A percentile compares a stretch with the other conserved stretches of the same genome.
phyloP scores from a whole-genome alignment of 2,113 vertebrate genomes.

The Sapayoa aenigma region DNA sequence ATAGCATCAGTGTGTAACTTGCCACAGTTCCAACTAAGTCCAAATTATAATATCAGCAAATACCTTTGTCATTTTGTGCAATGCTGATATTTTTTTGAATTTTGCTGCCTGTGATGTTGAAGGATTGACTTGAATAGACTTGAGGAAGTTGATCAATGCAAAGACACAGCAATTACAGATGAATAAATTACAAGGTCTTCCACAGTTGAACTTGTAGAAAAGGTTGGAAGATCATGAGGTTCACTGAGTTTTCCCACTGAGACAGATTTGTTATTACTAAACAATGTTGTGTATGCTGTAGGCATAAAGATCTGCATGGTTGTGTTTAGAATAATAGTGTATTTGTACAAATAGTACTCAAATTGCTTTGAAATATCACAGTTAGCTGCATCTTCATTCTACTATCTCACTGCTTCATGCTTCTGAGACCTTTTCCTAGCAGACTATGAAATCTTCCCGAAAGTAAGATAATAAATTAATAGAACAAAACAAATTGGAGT shows the following conservation, averaged over 20 bases:
- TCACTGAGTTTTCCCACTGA: background rate
- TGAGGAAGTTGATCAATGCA: background rate
- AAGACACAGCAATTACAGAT: background rate
- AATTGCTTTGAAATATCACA: conserved; percentile 30
- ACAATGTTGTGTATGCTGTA: background rate
- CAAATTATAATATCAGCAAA: background rate
- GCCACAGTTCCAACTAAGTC: background rate
- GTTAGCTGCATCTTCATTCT: conserved; percentile 40
- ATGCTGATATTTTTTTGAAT: background rate
- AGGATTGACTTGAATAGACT: background rate
- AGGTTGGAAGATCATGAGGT: background rate
- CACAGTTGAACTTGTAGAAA: background rate
- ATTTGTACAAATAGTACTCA: background rate
- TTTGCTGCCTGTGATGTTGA: background rate
- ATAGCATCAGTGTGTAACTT: background rate
- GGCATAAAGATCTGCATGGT: background rate
- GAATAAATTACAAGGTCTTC: background rate
- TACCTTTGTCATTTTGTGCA: background rate
- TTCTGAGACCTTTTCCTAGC: conserved; percentile 45
- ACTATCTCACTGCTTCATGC: conserved; percentile 25
- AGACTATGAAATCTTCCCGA: conserved; percentile 44
- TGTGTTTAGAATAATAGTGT: conserved; percentile 17
- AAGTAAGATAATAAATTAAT: conserved; percentile 49
- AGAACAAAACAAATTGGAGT: conserved; percentile 50
- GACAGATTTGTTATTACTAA: background rate